A percentile compares a stretch with the other conserved stretches of the same genome.
Conservation (phyloP, 1,140 invertebrate species). For the Rhizoglyphus robini region DNA sequence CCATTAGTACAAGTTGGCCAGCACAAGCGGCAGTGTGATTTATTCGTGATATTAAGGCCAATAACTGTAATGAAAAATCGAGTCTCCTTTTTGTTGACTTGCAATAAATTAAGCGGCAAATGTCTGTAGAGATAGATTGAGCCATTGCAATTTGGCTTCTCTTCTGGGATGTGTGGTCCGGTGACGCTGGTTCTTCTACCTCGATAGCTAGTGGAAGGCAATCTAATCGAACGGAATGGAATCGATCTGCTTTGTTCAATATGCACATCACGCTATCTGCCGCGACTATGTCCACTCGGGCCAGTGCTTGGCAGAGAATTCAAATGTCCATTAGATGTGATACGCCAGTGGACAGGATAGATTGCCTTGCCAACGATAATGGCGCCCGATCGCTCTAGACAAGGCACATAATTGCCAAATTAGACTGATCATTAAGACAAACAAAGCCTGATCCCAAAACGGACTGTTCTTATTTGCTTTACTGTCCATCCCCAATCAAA, state of each 20-base stretch:
- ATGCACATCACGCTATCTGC: background rate
- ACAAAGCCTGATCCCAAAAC: slow-evolving; percentile 7
- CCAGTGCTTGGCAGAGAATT: background rate
- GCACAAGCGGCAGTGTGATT: no score
- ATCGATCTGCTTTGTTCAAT: background rate
- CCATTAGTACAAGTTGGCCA: no score
- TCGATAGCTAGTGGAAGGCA: no score
- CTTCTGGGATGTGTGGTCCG: no score
- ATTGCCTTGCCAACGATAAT: slow-evolving; percentile 4
- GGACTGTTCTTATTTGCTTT: background rate
- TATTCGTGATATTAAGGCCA: slow-evolving; percentile 6
- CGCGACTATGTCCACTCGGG: background rate
- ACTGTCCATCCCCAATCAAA: background rate
- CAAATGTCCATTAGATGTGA: slow-evolving; percentile 9
- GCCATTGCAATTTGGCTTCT: no score
- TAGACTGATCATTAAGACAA: slow-evolving; percentile 8
- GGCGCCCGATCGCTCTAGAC: background rate
- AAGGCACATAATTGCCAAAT: slow-evolving; percentile 13
- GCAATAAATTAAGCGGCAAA: background rate
- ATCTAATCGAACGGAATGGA: background rate
- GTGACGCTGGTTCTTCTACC: no score
- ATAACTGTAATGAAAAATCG: slow-evolving; percentile 3
- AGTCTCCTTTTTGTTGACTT: background rate
- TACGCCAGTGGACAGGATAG: background rate
- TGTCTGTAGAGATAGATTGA: background rate